These are phyloP conservation scores for Spea bombifrons DNA, from an alignment of 2,113 vertebrate species.

Conservation along the genomic window DNA sequence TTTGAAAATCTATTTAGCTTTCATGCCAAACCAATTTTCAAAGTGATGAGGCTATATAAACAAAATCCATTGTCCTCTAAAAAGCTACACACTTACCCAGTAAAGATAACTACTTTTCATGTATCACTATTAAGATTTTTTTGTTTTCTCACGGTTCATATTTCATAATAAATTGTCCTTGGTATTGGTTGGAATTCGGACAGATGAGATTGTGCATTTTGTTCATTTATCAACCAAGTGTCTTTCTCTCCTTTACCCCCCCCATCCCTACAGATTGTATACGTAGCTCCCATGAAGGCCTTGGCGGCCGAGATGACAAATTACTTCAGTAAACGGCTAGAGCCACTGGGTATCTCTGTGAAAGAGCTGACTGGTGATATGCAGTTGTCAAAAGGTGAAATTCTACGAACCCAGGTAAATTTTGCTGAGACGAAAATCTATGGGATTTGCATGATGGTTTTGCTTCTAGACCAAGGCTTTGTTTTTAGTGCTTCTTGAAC, in stretches of 20 bases:
- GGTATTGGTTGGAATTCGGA: constrained; percentile 75
- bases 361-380: constrained; percentile 97
- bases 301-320: constrained; percentile 98
- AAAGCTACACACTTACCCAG: constrained; percentile 59
- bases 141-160: constrained; percentile 73
- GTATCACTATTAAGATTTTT: constrained; percentile 79
- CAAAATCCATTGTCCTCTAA: constrained; percentile 68
- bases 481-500: constrained; percentile 10
- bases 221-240: constrained; percentile 78
- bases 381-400: constrained; percentile 97
- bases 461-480: constrained; percentile 10
- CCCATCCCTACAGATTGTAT: constrained; percentile 77
- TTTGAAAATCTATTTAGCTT: constrained; percentile 61
- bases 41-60: constrained; percentile 61
- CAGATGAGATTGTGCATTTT: constrained; percentile 70
- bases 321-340: constrained; percentile 94
- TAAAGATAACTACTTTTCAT: constrained; percentile 73
- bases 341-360: constrained; percentile 85
- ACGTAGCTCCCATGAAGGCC: constrained; percentile 98
- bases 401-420: constrained; percentile 91
- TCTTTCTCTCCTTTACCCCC: constrained; percentile 55
- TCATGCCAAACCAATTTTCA: constrained; percentile 64
- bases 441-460: constrained; percentile 28
- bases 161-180: constrained; percentile 82
- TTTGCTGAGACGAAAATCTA: constrained; percentile 22